Base-by-base conservation (phyloP, 2,888 invertebrate genomes). In the Athrips mouffetella region DNA sequence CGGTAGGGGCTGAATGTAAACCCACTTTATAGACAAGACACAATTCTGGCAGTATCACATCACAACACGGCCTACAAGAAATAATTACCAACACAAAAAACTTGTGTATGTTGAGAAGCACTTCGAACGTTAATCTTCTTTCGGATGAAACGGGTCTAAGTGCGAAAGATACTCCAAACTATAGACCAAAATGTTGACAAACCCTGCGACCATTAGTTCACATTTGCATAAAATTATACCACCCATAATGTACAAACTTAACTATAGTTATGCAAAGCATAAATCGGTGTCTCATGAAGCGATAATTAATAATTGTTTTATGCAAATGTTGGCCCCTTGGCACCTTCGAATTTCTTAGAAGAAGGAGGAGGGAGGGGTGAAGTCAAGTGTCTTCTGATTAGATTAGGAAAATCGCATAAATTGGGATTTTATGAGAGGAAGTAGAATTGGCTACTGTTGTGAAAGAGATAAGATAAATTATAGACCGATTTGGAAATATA, bases 281-380 rank as follows among this genome's bases (percentile, higher is more conserved):
- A 64, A 31, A 71, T 70, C 53, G 59, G 47, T 50, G 48, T 58
- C 69, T 66, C 66, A 64, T 62, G 67, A 41, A 67, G 67, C 64
- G 57, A 63, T 73, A 72, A 77, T 76, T 78, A 71, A 74, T 80
- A 73, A 76, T 73, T 73, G 70, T 74, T 76, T 75, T 75, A 80
- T 79, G 80, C 72, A 79, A 80, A 81, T 75, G 52, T 58, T 51
- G 47, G 47, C 57, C 62, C 65, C 59, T 67, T 62, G 50, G 29
- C 42, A 41, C 33, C 10, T 29, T 41, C 29, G 15, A 41, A 27
- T 18, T 15, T 13, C 41, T n/a, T n/a, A n/a, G n/a, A n/a, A 56
- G 52, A 53, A 45, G 52, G 52, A 60, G 55, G 46, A 52, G 53
- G 53, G 55, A 56, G n/a, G 23, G 41, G 16, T 7, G 41, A n/a